Evolutionary conservation across 2,888 invertebrate genomes (phyloP), one percentile per base, ranked within the genome.

Genomic region (Opisthograptis luteolata): DNA sequence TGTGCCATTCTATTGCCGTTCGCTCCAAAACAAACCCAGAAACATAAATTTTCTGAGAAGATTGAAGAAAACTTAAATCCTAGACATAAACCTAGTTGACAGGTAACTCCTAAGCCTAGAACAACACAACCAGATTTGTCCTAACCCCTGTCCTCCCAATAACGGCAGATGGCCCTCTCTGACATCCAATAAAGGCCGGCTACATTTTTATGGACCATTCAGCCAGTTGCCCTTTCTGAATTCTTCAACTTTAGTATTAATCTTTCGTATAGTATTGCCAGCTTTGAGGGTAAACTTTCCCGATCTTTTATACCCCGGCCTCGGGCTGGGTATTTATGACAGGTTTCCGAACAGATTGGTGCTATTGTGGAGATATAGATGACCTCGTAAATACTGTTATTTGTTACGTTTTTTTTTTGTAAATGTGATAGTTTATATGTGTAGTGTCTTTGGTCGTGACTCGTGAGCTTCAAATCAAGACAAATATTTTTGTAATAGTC

Each of bases 171-270:
- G 53, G 51, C 62, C 58, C 60, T 59, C 67, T 70, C 65, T 68
- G 70, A 77, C 80, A 76, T 76, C 79, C 78, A 81, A 82, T 82
- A 82, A 79, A 77, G 76, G 71, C 66, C 58, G 70, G 70, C 73
- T 70, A 77, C 76, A 77, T 81, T 83, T 83, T 84, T 84, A 84
- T 81, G 70, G 75, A 68, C 76, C 75, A 76, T 76, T 78, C 68
- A 61, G 64, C 76, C 75, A 81, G 79, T 79, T 76, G 76, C 64
- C 75, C 75, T 75, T 68, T 75, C 75, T 67, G 76, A 79, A 83
- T 84, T 81, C 79, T 76, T 80, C 72, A 75, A 81, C 66, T 79
- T 79, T 66, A 66, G 69, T 77, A 70, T 75, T 83, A 82, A 83
- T 84, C 82, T 83, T 81, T 73, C 73, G 73, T 70, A 64, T 81